phyloP scores from a whole-genome alignment of 1,140 invertebrate genomes.

The Diorhabda sublineata region DNA sequence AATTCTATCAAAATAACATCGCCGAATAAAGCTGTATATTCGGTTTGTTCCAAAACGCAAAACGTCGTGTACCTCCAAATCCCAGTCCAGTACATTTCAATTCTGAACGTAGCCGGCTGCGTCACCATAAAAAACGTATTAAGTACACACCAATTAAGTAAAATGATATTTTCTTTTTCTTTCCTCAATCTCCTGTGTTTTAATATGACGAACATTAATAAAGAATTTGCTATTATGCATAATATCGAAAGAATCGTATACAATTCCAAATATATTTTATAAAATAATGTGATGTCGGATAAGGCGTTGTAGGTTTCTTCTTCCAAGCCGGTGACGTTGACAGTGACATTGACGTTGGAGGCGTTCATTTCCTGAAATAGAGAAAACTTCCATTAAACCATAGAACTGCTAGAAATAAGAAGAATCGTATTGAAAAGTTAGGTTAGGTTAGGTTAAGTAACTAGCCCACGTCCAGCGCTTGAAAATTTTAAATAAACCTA shows the following conservation, averaged over 20 bases:
- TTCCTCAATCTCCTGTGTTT: constrained; percentile 23
- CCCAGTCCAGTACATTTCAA: background rate
- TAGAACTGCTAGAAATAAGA: too few relatives aligned
- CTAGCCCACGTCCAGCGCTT: too few relatives aligned
- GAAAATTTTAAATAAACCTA: too few relatives aligned
- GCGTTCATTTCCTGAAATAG: too few relatives aligned
- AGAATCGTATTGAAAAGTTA: too few relatives aligned
- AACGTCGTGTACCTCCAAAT: constrained; percentile 6
- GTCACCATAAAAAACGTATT: constrained; percentile 14
- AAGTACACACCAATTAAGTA: constrained; percentile 18
- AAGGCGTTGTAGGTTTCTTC: too few relatives aligned
- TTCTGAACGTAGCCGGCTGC: constrained; percentile 14
- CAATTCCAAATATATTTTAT: constrained; percentile 12
- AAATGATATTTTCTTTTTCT: constrained; percentile 20
- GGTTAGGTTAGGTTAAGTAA: too few relatives aligned
- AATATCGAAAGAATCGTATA: constrained; percentile 20
- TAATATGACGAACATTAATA: constrained; percentile 25
- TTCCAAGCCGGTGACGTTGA: too few relatives aligned
- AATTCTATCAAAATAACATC: constrained; percentile 13
- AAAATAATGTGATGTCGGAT: background rate
- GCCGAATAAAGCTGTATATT: constrained; percentile 5
- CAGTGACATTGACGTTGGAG: too few relatives aligned
- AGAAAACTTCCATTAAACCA: too few relatives aligned
- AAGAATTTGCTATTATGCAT: constrained; percentile 11
- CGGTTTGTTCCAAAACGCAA: constrained; percentile 15